Base-by-base conservation (phyloP, 2,888 invertebrate genomes). In the Oscheius myriophilus region DNA sequence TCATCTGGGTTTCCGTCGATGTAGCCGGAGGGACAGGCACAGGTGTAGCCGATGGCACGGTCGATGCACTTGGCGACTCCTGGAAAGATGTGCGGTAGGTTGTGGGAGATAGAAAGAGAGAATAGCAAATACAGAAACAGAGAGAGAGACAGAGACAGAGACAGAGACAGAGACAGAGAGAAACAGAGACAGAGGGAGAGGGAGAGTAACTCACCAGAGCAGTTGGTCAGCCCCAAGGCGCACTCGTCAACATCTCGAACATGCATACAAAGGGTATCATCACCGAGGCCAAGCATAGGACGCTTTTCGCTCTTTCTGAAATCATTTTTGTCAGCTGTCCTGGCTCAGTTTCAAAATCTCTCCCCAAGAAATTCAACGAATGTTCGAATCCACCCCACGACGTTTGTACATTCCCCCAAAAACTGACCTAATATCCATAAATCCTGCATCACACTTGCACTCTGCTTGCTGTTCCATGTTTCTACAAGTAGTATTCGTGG, bases 391-490 rank as follows among this genome's bases (percentile, higher is more conserved):
- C 33, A 9, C 33, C 39, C 41, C 3, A 14, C 4, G 21, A 7
- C 54, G 7, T 26, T 16, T 54, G 12, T 7, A 18, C 2, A 25
- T 16, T 33, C 33, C 33, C 33, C 33, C 9, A 6, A 3, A 6
- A 9, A 33, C 12, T 23, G 2, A 45, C 43, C 66, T 53, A 49
- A 86, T 86, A 69, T 86, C 95, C 86, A 92, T 91, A 90, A 93
- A 95, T 88, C 95, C 95, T 88, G 91, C 90, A 89, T 92, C 92
- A 89, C 95, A 95, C 87, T 93, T 92, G 90, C 94, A 95, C 86
- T 92, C 91, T 88, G 93, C 94, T 86, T 92, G 93, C 82, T 93
- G 93, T 89, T 92, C 92, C 87, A 94, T 91, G 89, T 94, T 95
- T 90, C 92, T 91, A 89, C 95, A 95, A 78, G 93, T 92, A 71